phyloP scores from a whole-genome alignment of 2,797 vertebrate genomes.

The Enteromius argenteus region DNA sequence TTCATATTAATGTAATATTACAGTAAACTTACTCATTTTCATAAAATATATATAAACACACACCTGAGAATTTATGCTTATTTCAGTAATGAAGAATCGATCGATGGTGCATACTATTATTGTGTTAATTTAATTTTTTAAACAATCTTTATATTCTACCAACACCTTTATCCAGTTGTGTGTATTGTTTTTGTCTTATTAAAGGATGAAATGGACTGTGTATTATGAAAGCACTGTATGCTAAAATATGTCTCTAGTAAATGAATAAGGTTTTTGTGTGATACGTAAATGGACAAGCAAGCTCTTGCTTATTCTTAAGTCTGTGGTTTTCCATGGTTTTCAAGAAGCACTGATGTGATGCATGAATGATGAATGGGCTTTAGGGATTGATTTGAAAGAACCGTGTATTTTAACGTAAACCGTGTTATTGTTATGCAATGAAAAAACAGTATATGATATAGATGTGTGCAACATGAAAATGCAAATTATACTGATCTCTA shows the following conservation, averaged over 20 bases:
- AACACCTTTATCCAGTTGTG: slow-evolving; percentile 13
- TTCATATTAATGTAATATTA: slow-evolving; percentile 9
- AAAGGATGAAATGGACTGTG: slow-evolving; percentile 16
- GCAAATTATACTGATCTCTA: slow-evolving; percentile 36
- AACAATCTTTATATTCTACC: slow-evolving; percentile 8
- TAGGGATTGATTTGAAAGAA: slow-evolving; percentile 15
- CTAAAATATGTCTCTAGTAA: not conserved
- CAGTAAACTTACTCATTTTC: not conserved
- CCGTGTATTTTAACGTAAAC: slow-evolving; percentile 14
- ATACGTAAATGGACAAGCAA: slow-evolving; percentile 6
- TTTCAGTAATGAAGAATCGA: not conserved
- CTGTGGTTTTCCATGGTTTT: slow-evolving; percentile 7
- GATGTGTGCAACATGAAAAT: slow-evolving; percentile 50
- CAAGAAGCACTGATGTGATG: slow-evolving; percentile 35
- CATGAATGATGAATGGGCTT: slow-evolving; percentile 14
- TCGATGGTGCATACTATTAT: slow-evolving; percentile 10
- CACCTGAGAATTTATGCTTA: not conserved
- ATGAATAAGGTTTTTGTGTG: slow-evolving; percentile 17
- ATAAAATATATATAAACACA: not conserved
- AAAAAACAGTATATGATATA: slow-evolving; percentile 16
- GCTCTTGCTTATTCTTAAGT: not conserved
- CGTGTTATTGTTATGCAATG: slow-evolving; percentile 4
- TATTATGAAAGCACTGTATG: slow-evolving; percentile 13
- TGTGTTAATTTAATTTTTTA: not conserved
- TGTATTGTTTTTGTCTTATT: slow-evolving; percentile 21